A percentile compares a stretch with the other conserved stretches of the same genome.
phyloP scores from a whole-genome alignment of 2,113 vertebrate genomes.

The Narcine bancroftii region DNA sequence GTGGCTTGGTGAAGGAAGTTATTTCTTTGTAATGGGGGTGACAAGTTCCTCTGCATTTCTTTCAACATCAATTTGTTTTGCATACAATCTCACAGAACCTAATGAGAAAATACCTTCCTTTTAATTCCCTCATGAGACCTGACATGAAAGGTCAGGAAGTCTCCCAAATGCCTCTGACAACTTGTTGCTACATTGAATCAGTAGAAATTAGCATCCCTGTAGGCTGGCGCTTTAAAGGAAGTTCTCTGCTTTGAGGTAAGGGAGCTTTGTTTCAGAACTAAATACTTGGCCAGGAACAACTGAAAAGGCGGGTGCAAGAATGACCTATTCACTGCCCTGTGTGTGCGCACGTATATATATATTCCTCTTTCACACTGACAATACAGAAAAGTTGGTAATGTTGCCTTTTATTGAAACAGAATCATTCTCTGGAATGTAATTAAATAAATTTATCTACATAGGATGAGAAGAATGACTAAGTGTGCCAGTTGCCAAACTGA shows the following conservation, averaged over 20 bases:
- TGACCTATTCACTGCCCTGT: neutral
- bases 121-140: constrained; percentile 14
- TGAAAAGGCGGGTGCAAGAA: constrained; percentile 2
- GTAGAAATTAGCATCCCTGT: constrained; percentile 18
- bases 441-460: neutral
- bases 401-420: neutral
- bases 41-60: neutral
- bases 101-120: neutral
- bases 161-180: neutral
- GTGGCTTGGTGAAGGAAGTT: neutral
- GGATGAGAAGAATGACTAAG: neutral
- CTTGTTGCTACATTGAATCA: neutral
- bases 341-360: neutral
- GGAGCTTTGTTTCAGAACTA: constrained; percentile 23
- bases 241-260: constrained; percentile 1
- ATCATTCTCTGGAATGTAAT: neutral
- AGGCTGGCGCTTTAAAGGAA: neutral
- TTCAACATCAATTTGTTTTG: neutral
- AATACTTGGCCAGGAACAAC: neutral
- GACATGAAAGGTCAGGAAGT: constrained; percentile 23
- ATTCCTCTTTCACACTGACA: constrained; percentile 20
- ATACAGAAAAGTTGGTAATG: neutral
- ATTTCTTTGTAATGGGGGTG: neutral
- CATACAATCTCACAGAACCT: neutral
- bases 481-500: neutral